Conservation (phyloP, 2,888 invertebrate genomes). For the Drosophila atroscutellata region DNA sequence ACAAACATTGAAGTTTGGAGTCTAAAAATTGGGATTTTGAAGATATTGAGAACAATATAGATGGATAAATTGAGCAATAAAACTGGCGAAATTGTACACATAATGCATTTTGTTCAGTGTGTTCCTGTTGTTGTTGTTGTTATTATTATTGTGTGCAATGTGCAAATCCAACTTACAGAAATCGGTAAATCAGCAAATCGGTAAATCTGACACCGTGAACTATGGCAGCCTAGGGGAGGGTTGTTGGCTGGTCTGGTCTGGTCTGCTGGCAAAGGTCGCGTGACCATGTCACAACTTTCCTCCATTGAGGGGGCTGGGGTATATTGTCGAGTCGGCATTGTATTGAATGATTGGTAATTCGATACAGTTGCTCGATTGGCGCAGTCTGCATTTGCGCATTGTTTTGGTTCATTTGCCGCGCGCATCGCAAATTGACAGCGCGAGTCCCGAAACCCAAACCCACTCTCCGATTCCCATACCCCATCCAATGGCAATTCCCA, state of each 20-base stretch:
- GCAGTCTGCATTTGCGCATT: conserved; percentile 51
- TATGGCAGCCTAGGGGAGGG: conserved; percentile 31
- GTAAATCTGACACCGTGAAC: conserved; percentile 61
- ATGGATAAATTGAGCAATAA: not conserved
- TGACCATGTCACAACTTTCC: conserved; percentile 68
- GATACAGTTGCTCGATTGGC: conserved; percentile 77
- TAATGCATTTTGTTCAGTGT: not conserved
- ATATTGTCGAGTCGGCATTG: conserved; percentile 38
- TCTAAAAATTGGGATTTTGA: not conserved
- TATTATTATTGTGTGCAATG: conserved; percentile 22
- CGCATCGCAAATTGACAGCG: conserved; percentile 76
- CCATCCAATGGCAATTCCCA: conserved; percentile 13
- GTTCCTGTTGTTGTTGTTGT: not conserved
- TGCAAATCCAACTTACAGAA: conserved; percentile 36
- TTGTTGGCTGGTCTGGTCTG: conserved; percentile 2
- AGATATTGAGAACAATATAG: not conserved
- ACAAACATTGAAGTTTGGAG: not conserved
- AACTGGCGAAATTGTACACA: not conserved
- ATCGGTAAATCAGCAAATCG: conserved; percentile 40
- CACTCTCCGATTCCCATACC: conserved; percentile 3
- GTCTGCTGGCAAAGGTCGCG: conserved; percentile 47
- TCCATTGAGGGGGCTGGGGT: conserved; percentile 7
- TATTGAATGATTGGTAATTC: conserved; percentile 81
- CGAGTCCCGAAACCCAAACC: conserved; percentile 17
- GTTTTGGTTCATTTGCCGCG: conserved; percentile 79